A percentile compares a stretch with the other conserved stretches of the same genome.
Evolutionary conservation across 2,113 vertebrate genomes (phyloP).

Genomic region (Marmota flaviventris): DNA sequence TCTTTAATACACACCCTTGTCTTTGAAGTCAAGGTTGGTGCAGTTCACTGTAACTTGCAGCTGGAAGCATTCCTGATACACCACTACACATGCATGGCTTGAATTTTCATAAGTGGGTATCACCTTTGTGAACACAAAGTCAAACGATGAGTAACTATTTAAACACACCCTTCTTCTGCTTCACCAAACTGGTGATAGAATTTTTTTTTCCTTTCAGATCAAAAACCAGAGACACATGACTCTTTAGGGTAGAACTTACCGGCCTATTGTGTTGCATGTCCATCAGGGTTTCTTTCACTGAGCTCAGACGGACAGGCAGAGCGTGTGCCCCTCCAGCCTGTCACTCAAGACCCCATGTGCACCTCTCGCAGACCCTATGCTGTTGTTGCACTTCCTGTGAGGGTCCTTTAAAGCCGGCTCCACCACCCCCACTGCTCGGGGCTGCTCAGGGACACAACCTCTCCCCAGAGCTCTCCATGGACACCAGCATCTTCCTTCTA

Average conservation of each 20-base stretch:
- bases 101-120: constrained; percentile 16
- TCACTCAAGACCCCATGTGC: neutral
- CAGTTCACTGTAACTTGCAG: neutral
- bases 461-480: neutral
- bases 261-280: constrained; percentile 34
- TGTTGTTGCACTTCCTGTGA: neutral
- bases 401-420: neutral
- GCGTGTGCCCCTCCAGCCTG: neutral
- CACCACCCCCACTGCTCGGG: neutral
- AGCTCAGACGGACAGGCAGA: neutral
- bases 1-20: neutral
- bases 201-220: neutral
- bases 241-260: constrained; percentile 45
- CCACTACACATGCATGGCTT: neutral
- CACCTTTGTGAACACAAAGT: neutral
- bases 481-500: neutral
- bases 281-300: neutral
- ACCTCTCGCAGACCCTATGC: neutral
- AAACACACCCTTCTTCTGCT: neutral
- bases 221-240: constrained; percentile 22
- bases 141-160: neutral
- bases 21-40: neutral
- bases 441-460: neutral
- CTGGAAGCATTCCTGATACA: neutral
- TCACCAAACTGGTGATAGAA: neutral